Conservation (phyloP, 2,113 vertebrate genomes). For the Barbus barbus region DNA sequence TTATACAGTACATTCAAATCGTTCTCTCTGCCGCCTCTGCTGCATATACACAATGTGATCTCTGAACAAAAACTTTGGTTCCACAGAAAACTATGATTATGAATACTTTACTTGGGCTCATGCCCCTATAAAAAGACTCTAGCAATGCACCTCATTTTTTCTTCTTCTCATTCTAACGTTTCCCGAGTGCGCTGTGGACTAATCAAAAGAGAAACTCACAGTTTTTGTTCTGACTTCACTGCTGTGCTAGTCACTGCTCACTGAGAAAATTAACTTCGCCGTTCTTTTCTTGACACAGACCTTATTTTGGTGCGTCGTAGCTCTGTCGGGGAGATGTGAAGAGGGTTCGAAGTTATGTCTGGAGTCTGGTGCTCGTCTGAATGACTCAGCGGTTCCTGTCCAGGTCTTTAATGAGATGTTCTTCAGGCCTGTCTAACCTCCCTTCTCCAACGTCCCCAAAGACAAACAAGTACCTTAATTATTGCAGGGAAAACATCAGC, state of each 20-base stretch:
- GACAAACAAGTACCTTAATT: slow-evolving; percentile 67
- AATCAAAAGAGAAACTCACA: neutral
- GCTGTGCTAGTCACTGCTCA: slow-evolving; percentile 9
- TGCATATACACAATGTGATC: neutral
- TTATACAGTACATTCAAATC: neutral
- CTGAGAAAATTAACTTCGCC: neutral
- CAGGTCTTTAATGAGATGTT: slow-evolving; percentile 64
- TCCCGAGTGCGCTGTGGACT: neutral
- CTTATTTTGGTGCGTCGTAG: neutral
- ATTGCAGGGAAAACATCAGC: slow-evolving; percentile 59
- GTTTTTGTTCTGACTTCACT: neutral
- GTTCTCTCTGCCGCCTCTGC: neutral
- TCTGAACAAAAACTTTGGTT: neutral
- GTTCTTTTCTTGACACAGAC: neutral
- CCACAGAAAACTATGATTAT: neutral
- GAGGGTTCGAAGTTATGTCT: neutral
- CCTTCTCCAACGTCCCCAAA: slow-evolving; percentile 57
- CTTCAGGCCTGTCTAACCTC: slow-evolving; percentile 59
- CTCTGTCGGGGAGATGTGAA: neutral
- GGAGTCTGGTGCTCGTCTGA: slow-evolving; percentile 29
- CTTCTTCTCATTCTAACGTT: neutral
- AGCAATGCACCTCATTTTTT: neutral
- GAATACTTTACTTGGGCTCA: neutral
- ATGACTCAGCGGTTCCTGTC: slow-evolving; percentile 63
- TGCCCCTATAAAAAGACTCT: neutral